These are phyloP conservation scores for Bombylius discolor DNA, from an alignment of 2,888 invertebrate genomes.

Conservation along the genomic window DNA sequence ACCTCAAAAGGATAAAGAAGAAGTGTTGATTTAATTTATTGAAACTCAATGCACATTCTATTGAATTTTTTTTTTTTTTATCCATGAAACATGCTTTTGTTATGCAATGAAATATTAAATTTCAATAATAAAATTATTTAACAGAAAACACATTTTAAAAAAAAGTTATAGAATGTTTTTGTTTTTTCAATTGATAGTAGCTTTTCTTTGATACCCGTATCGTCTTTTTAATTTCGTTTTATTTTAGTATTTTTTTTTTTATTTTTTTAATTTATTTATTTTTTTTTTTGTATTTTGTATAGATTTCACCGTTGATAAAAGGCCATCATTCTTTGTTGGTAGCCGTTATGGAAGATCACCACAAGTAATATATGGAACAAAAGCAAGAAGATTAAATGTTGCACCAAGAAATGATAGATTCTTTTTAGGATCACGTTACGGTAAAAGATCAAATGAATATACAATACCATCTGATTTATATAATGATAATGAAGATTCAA, in stretches of 20 bases:
- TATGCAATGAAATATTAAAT: too few relatives aligned
- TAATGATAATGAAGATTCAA: neutral
- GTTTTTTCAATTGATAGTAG: too few relatives aligned
- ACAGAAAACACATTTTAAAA: too few relatives aligned
- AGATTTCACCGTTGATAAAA: slow-evolving; percentile 23
- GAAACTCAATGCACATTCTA: too few relatives aligned
- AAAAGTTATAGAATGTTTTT: too few relatives aligned
- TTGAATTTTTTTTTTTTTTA: too few relatives aligned
- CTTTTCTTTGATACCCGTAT: too few relatives aligned
- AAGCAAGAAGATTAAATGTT: slow-evolving; percentile 28
- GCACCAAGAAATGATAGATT: slow-evolving; percentile 36
- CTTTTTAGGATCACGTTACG: slow-evolving; percentile 35
- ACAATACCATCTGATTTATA: neutral
- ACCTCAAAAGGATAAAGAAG: too few relatives aligned
- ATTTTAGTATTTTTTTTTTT: neutral
- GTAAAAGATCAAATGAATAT: slow-evolving; percentile 28
- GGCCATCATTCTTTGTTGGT: slow-evolving; percentile 37
- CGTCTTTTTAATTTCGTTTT: too few relatives aligned
- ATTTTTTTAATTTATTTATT: neutral
- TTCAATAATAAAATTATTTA: too few relatives aligned
- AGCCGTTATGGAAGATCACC: slow-evolving; percentile 37
- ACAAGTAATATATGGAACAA: slow-evolving; percentile 22
- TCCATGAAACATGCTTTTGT: too few relatives aligned
- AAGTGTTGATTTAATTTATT: too few relatives aligned
- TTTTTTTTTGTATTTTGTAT: neutral